Evolutionary conservation across 2,797 vertebrate genomes (phyloP).

Genomic region (Enteromius radiatus): DNA sequence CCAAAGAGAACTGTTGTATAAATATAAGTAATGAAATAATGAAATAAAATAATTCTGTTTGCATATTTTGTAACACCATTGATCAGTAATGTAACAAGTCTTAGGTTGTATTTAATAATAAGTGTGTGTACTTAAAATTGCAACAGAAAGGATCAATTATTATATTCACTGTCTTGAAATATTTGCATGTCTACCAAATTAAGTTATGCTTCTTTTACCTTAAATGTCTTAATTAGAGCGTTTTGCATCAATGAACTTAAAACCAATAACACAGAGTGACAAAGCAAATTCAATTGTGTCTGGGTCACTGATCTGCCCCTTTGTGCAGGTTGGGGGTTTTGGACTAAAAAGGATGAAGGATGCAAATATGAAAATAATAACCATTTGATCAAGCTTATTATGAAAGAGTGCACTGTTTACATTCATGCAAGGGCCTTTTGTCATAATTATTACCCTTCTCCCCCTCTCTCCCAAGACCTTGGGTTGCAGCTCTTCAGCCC

Average conservation of each 20-base stretch:
- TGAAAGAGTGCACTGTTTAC: constrained; percentile 26
- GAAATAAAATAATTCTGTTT: neutral
- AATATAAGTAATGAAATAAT: neutral
- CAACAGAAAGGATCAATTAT: neutral
- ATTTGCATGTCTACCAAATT: constrained; percentile 34
- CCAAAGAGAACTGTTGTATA: neutral
- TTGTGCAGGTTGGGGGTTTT: constrained; percentile 37
- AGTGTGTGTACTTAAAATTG: neutral
- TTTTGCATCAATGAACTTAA: constrained; percentile 43
- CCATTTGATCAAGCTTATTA: constrained; percentile 34
- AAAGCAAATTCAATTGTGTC: constrained; percentile 37
- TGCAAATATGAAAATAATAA: constrained; percentile 40
- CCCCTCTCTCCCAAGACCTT: constrained; percentile 34
- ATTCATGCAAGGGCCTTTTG: constrained; percentile 21
- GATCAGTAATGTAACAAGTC: neutral
- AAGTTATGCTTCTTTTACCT: constrained; percentile 33
- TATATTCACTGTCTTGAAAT: neutral
- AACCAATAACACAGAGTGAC: constrained; percentile 33
- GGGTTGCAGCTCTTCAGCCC: constrained; percentile 40
- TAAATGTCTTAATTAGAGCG: constrained; percentile 17
- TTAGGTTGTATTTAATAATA: neutral
- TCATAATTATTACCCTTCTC: constrained; percentile 37
- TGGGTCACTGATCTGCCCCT: constrained; percentile 14
- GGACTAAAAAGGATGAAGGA: constrained; percentile 20
- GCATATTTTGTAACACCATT: neutral